phyloP scores from a whole-genome alignment of 2,113 vertebrate genomes.

The Campylomormyrus tamandua region DNA sequence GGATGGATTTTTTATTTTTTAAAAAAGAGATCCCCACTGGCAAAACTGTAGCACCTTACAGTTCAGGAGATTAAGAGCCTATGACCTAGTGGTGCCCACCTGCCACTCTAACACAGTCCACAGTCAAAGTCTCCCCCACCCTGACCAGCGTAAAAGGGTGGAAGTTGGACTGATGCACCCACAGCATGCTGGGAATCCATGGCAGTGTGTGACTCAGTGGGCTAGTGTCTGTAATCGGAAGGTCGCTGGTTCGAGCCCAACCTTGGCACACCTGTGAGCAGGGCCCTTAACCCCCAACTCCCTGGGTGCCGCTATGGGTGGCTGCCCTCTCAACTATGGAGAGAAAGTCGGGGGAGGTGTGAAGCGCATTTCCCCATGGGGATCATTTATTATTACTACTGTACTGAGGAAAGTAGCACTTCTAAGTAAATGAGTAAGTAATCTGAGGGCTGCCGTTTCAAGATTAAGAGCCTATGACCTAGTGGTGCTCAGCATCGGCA shows the following conservation, averaged over 20 bases:
- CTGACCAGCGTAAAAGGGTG: neutral
- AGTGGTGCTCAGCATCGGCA: neutral
- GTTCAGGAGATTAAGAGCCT: neutral
- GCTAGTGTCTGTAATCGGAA: no score
- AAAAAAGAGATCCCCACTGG: neutral
- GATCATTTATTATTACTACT: neutral
- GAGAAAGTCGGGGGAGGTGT: no score
- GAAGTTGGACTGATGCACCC: neutral
- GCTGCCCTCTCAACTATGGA: no score
- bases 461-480: neutral
- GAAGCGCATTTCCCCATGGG: no score
- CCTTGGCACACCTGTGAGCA: no score
- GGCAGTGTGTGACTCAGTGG: no score
- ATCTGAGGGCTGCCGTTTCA: neutral
- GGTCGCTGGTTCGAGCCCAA: no score
- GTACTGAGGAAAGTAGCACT: neutral
- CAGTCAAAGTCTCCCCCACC: neutral
- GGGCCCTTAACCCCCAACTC: no score
- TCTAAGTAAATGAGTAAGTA: neutral
- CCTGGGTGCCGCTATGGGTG: no score
- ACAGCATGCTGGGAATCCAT: neutral
- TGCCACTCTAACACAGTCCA: neutral
- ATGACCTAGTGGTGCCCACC: neutral
- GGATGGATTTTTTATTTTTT: neutral
- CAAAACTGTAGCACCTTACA: neutral